Base-by-base conservation (phyloP, 1,140 invertebrate species). In the Homalodisca vitripennis region DNA sequence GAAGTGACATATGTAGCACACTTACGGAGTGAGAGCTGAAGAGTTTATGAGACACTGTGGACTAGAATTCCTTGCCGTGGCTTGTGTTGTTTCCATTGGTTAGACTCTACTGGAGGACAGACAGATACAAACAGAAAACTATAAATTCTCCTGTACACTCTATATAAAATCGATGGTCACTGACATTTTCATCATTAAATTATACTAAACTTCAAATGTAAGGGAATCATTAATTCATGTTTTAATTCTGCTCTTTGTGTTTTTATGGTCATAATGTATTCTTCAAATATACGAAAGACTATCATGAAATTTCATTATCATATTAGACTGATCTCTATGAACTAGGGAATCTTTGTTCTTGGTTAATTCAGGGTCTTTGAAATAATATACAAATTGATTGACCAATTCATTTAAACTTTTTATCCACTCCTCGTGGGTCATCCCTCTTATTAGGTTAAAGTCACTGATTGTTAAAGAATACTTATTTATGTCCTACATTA, bases 1-100 rank as follows among this genome's bases (percentile, higher is more conserved):
- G 34, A 41, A 41, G 34, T 6, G 17, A 41, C 34, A 41, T 41
- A 41, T 10, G 34, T 17, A 41, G 17, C 17, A 41, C 34, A 41
- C 6, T 10, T 41, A 10, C 17, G 34, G 34, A 41, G 17, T 41
- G 6, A 41, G 17, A 41, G 17, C 17, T 41, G 34, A 10, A 17
- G 6, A 17, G 34, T 10, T 10, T 41, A 41, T 6, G 6, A 17
- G 17, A 41, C 6, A 41, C 34, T 41, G 34, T 3, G 48, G 22
- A 51, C 34, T 51, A 10, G 3, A 20, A 22, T 20, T 51, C 22
- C 48, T 51, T 51, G 48, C 22, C n/a, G 17, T 51, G 48, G 6
- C 48, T 51, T 51, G 48, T 3, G n/a, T 51, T n/a, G 22, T n/a
- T 51, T 51, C 48, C 48, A 51, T 51, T 51, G 48, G 48, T 10